Percentiles rank a stretch among this genome's conserved stretches.
Evolutionary conservation across 2,797 vertebrate species (phyloP).

Genomic region (Ataeniobius toweri): DNA sequence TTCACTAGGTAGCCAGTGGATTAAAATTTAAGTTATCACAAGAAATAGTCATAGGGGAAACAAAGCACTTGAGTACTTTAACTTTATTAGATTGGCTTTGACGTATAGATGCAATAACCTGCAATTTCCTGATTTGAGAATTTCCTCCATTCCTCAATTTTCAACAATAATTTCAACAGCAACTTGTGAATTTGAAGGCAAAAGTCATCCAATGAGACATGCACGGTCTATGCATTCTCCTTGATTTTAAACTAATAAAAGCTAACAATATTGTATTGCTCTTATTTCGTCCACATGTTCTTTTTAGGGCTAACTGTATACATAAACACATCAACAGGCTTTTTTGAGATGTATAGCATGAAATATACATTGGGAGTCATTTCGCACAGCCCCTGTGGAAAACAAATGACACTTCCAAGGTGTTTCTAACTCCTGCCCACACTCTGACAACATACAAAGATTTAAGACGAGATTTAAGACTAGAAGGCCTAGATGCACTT

Average conservation of each 20-base stretch:
- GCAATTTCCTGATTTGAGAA: neutral
- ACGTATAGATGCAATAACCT: constrained; percentile 13
- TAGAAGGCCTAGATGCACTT: constrained; percentile 15
- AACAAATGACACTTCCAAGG: constrained; percentile 33
- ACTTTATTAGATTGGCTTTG: neutral
- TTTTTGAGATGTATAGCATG: constrained; percentile 22
- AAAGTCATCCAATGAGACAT: neutral
- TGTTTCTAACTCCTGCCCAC: constrained; percentile 9
- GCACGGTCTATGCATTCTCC: neutral
- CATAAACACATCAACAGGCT: constrained; percentile 15
- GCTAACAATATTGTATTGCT: constrained; percentile 37
- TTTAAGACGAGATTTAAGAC: constrained; percentile 10
- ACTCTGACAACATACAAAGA: constrained; percentile 23
- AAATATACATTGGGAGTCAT: constrained; percentile 58
- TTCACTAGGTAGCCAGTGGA: constrained; percentile 1
- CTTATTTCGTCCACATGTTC: constrained; percentile 7
- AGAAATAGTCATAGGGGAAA: constrained; percentile 4
- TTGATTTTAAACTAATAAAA: constrained; percentile 29
- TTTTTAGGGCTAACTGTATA: constrained; percentile 25
- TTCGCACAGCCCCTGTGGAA: constrained; percentile 39
- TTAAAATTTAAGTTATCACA: constrained; percentile 5
- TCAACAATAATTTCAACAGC: neutral
- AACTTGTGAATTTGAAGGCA: neutral
- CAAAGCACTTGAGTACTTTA: neutral
- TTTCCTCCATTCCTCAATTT: neutral